Percentiles rank a stretch among this genome's conserved stretches.
phyloP scores from a whole-genome alignment of 2,888 invertebrate genomes.

The Nomada fabriciana region DNA sequence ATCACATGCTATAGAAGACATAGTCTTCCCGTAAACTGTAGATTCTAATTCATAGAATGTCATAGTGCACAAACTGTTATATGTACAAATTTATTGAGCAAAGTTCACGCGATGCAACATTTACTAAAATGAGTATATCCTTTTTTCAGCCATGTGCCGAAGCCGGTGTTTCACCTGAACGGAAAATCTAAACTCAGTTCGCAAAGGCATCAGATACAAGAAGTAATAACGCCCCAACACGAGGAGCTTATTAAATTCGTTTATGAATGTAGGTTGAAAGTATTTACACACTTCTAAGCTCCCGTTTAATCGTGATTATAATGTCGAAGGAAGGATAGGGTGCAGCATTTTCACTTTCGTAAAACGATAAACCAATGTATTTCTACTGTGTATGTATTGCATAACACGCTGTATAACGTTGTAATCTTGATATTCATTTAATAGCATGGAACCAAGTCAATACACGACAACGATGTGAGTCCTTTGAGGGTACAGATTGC shows the following conservation, averaged over 20 bases:
- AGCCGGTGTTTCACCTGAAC: constrained; percentile 92
- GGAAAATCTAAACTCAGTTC: constrained; percentile 88
- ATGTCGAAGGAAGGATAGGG: not conserved
- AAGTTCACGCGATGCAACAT: constrained; percentile 1
- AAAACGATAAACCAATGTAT: constrained; percentile 11
- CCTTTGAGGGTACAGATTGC: constrained; percentile 86
- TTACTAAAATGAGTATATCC: constrained; percentile 50
- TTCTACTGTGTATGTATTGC: not conserved
- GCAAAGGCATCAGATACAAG: constrained; percentile 87
- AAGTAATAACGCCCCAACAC: constrained; percentile 91
- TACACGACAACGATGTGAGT: constrained; percentile 86
- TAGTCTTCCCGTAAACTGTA: not conserved
- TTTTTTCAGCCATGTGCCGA: constrained; percentile 87
- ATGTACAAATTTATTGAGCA: not conserved
- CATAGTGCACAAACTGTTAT: not conserved
- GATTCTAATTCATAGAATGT: constrained; percentile 10
- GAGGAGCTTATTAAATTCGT: constrained; percentile 95
- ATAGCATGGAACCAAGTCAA: constrained; percentile 90
- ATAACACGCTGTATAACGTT: constrained; percentile 11
- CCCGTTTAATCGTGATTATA: not conserved
- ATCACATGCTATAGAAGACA: not conserved
- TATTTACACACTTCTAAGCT: constrained; percentile 17
- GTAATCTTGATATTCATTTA: constrained; percentile 38
- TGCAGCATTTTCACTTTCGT: not conserved
- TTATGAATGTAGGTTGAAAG: constrained; percentile 89